These are phyloP conservation scores for Pseudobourletiella spinata DNA, from an alignment of 1,140 invertebrate species.

Conservation along the genomic window DNA sequence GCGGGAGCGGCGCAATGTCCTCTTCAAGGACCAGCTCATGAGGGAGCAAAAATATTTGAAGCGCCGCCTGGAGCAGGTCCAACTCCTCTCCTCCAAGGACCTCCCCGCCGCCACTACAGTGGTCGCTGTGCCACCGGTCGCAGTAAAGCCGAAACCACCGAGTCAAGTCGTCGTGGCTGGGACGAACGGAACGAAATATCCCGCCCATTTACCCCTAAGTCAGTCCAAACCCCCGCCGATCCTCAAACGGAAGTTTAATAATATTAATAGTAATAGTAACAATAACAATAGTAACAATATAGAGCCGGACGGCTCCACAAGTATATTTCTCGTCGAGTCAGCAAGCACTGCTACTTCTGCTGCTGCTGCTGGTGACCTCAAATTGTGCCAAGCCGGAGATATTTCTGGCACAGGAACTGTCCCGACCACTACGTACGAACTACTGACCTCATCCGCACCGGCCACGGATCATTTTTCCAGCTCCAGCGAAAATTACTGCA, in stretches of 20 bases:
- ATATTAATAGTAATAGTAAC: no score
- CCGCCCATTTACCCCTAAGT: background rate
- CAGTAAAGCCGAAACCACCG: background rate
- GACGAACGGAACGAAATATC: no score
- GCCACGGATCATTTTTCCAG: no score
- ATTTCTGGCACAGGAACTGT: no score
- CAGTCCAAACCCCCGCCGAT: background rate
- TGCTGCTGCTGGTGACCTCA: background rate
- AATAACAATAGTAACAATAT: no score
- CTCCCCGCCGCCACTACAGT: background rate
- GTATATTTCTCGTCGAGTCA: background rate
- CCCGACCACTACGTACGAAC: no score
- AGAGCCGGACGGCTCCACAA: no score
- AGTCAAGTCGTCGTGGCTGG: background rate
- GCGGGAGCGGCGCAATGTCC: background rate
- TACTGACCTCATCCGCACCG: no score
- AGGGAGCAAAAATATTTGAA: background rate
- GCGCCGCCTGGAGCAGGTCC: background rate
- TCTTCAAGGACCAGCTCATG: background rate
- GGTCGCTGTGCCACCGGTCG: background rate
- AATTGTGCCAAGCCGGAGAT: background rate
- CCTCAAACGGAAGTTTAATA: background rate
- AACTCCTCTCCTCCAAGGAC: background rate
- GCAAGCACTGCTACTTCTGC: background rate
- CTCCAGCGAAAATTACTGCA: background rate